Percentiles rank a stretch among this genome's conserved stretches.
These are phyloP conservation scores for Pseudomyrmex concolor DNA, from an alignment of 1,140 invertebrate genomes.

Conservation along the genomic window DNA sequence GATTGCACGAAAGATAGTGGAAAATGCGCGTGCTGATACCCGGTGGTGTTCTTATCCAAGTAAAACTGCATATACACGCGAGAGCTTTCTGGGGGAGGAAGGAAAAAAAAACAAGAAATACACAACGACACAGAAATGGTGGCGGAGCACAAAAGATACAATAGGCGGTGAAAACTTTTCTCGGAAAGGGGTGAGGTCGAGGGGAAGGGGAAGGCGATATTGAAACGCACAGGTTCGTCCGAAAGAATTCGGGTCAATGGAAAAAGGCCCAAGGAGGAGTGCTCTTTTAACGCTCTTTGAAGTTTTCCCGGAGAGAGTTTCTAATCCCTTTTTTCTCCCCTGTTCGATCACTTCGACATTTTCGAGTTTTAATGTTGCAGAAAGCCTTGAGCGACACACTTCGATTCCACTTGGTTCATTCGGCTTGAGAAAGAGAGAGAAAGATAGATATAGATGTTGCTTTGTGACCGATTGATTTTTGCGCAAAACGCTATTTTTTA, in stretches of 20 bases:
- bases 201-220: constrained; percentile 14
- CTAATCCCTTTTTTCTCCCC: constrained; percentile 25
- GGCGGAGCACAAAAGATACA: constrained; percentile 63
- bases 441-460: not conserved
- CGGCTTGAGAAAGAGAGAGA: no score
- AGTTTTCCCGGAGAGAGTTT: constrained; percentile 26
- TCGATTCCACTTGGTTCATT: not conserved
- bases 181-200: constrained; percentile 2
- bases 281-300: constrained; percentile 51
- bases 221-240: constrained; percentile 47
- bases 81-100: no score
- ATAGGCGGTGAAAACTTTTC: constrained; percentile 68
- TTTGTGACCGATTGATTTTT: not conserved
- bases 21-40: constrained; percentile 31
- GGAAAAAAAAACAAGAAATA: constrained; percentile 50
- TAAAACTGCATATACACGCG: constrained; percentile 22
- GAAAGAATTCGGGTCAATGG: constrained; percentile 66
- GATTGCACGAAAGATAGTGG: constrained; percentile 20
- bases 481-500: not conserved
- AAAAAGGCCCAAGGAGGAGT: constrained; percentile 27
- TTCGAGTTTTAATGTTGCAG: constrained; percentile 25
- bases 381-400: not conserved
- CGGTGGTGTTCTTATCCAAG: constrained; percentile 39
- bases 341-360: constrained; percentile 24
- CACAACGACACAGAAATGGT: constrained; percentile 42